Evolutionary conservation across 2,888 invertebrate species (phyloP), one percentile per base, ranked within the genome.

Genomic region (Lasioglossum zephyrum): DNA sequence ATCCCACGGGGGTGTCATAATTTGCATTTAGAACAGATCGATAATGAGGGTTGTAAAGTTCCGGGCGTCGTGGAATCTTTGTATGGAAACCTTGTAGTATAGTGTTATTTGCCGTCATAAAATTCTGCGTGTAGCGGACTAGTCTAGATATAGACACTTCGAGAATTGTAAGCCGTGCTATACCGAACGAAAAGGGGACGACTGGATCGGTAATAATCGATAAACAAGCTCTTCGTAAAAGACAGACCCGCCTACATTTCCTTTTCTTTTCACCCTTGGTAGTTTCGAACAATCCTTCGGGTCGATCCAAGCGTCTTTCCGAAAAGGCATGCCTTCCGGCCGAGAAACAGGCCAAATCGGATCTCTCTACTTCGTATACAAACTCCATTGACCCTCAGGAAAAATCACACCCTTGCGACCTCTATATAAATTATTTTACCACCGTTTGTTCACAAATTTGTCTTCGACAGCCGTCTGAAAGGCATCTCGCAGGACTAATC

Each of bases 131-230:
- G 81, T 82, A 82, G 36, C 9, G 82, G 84, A 81, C 87, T 80
- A 31, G 31, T 31, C 31, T 31, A 31, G 31, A 1, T 31, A 31
- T 84, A 74, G 11, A 8, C 18, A 3, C 36, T 86, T 73, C 78
- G 79, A 72, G 80, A 31, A 31, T 86, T 84, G 75, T 63, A 84
- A 84, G 77, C 81, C 86, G 82, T 81, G 89, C 79, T 69, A 85
- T 87, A 87, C 88, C 89, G 88, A 86, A 86, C 91, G 87, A 9
- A 92, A 92, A 92, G 92, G 93, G 92, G 92, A 92, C 92, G 89
- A 92, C 90, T 92, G 93, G 92, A 93, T 93, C 92, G 92, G 90
- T 92, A 93, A 93, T 92, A 94, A 94, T 94, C 94, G 93, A 94
- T 94, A 94, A 93, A 94, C 94, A 92, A 92, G 91, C 90, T 31